Evolutionary conservation across 92 coral and sea anemone genomes (phyloP), one percentile per base, ranked within the genome.

Genomic region (Pocillopora grandis): DNA sequence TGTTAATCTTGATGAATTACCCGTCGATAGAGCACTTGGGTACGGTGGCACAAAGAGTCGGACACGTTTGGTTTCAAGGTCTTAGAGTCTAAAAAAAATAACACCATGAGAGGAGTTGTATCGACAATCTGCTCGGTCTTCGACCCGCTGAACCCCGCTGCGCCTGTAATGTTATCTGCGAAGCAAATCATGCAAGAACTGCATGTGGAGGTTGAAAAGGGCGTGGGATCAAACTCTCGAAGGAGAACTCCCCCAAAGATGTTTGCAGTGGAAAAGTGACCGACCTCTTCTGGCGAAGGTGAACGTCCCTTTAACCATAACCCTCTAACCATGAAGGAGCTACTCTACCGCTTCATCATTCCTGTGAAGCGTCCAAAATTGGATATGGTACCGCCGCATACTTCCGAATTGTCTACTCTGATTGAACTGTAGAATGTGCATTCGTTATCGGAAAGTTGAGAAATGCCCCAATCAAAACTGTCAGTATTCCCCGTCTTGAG

Each of bases 361-460:
- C 81, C 69, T 52, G 65, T 13, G 94, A 90, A 13, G 94, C 90
- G 1, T 87, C 89, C 2, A 87, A 90, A 67, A 37, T 19, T 27
- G 94, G 96, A 90, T 62, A 89, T 27, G 31, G 31, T 27, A 27
- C 31, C 31, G 31, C 31, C 1, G 31, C 31, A 27, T 27, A 27
- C 31, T 27, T 27, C 31, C 31, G 31, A 27, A 27, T 27, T 27
- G 31, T 1, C 31, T 27, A 27, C 31, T 27, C 31, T 27, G 31
- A 27, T 27, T 27, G 92, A 16, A 83, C 87, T 16, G 93, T 67
- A 5, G 86, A 85, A 33, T 91, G 95, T 74, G 65, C 95, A 49
- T 91, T 93, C 56, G 71, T 93, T n/a, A 77, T 62, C 3, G 95
- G 90, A 58, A 93, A 89, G 72, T 89, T 90, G 33, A 76, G 95